A percentile compares a stretch with the other conserved stretches of the same genome.
Conservation (phyloP, 1,140 invertebrate genomes). For the Augochlora pura region DNA sequence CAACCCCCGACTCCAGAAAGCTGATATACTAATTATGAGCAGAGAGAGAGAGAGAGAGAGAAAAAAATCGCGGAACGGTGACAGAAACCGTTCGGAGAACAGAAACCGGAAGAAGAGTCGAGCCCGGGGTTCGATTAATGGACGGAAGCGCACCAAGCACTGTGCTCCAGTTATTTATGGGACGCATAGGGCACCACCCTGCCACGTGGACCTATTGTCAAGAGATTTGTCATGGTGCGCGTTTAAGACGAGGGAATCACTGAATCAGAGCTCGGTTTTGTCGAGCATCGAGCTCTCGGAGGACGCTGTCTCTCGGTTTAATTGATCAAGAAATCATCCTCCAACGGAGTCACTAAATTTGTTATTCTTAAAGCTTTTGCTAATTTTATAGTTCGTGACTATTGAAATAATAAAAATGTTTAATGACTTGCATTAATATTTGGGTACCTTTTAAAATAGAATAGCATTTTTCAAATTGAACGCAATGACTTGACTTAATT, state of each 20-base stretch:
- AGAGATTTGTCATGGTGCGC: conserved; percentile 66
- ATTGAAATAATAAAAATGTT: neutral
- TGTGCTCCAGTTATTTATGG: conserved; percentile 63
- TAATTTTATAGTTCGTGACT: too few species aligned
- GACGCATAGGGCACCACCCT: conserved; percentile 47
- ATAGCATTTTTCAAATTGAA: too few species aligned
- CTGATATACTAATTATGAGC: neutral
- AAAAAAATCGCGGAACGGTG: neutral
- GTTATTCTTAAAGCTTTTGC: too few species aligned
- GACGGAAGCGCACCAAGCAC: conserved; percentile 27
- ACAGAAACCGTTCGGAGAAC: conserved; percentile 6
- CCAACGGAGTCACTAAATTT: too few species aligned
- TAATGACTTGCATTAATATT: too few species aligned
- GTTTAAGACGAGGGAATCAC: conserved; percentile 27
- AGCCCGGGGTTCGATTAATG: conserved; percentile 57
- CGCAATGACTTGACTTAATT: too few species aligned
- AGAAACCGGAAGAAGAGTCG: conserved; percentile 43
- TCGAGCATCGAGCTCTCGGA: neutral
- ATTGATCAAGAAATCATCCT: too few species aligned
- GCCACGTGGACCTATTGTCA: conserved; percentile 65
- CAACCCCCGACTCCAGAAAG: too few species aligned
- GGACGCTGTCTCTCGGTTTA: too few species aligned
- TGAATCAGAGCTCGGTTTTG: conserved; percentile 14
- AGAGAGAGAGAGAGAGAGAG: neutral
- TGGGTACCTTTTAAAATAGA: too few species aligned